Evolutionary conservation across 2,888 invertebrate genomes (phyloP).

Genomic region (Pollenia griseotomentosa): DNA sequence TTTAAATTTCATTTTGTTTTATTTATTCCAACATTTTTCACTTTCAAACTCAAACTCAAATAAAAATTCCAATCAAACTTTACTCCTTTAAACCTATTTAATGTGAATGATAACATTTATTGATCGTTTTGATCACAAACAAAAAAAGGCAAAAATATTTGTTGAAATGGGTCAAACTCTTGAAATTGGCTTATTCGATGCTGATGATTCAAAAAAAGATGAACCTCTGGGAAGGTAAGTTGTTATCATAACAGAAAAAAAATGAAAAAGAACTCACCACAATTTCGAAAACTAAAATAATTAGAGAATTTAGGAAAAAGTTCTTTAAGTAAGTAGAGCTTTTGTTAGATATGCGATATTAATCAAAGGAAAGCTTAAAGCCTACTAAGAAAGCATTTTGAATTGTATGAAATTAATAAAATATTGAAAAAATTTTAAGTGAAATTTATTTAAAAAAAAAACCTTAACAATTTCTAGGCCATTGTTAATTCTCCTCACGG

Average conservation of each 20-base stretch:
- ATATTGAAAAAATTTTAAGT: not conserved
- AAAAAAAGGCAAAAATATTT: conserved; percentile 82
- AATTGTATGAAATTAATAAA: conserved; percentile 6
- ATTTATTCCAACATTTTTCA: conserved; percentile 14
- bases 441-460: conserved; percentile 10
- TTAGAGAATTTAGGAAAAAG: conserved; percentile 7
- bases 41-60: conserved; percentile 32
- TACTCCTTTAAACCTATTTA: conserved; percentile 46
- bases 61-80: conserved; percentile 59
- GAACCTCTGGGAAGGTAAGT: conserved; percentile 95
- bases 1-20: conserved; percentile 45
- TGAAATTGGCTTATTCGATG: conserved; percentile 91
- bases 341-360: not conserved
- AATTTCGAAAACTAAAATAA: conserved; percentile 6
- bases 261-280: not conserved
- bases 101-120: conserved; percentile 1
- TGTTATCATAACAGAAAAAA: conserved; percentile 19
- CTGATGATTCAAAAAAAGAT: conserved; percentile 95
- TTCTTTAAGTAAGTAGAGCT: conserved; percentile 54
- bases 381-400: conserved; percentile 28
- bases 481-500: conserved; percentile 88
- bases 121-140: conserved; percentile 42
- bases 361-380: conserved; percentile 17
- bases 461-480: conserved; percentile 85
- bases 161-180: conserved; percentile 84